Evolutionary conservation across 1,140 invertebrate species (phyloP), one percentile per base, ranked within the genome.

Genomic region (Acromyrmex charruanus): DNA sequence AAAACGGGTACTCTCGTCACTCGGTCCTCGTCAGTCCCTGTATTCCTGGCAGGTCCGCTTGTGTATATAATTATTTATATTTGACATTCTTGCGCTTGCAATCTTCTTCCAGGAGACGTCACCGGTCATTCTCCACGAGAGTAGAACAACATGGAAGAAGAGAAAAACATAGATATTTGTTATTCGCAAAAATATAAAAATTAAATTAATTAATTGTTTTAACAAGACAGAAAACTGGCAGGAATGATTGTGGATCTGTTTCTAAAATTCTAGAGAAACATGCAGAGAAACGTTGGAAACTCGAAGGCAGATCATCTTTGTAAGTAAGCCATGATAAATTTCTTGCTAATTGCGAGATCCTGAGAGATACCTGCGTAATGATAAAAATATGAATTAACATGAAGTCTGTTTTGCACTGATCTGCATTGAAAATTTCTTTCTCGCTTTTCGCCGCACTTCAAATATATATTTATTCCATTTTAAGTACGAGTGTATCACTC

Each of bases 1-100:
- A 94, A 92, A 66, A 44, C 18, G 16, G 51, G 12, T 9, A 44
- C 39, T 44, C 39, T 44, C 16, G 39, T 65, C 3, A 63, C 25
- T 65, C 39, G 39, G 9, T 44, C 10, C 39, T 9, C 9, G 9
- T 44, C 39, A 44, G 28, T 10, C 31, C 31, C 16, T 7, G 7
- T 12, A 0, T 35, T 39, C 16, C 74, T 14, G 31, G 55, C 3
- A 5, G 14, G 1, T 63, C 35, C 16, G 10, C 16, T 14, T 49
- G 16, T n/a, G 0, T 31, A 25, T n/a, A 4, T 31, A 25, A 65
- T 65, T 35, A 21, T 59, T 6, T 16, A 2, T 9, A 21, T 35
- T 5, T 25, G 6, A 75, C 7, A 44, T 44, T 44, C 39, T 44
- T 1, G 31, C 9, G 21, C 7, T 14, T 31, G 44, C 4, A 10